Percentiles rank a stretch among this genome's conserved stretches.
phyloP scores from a whole-genome alignment of 2,113 vertebrate genomes.

The Sturnus vulgaris region DNA sequence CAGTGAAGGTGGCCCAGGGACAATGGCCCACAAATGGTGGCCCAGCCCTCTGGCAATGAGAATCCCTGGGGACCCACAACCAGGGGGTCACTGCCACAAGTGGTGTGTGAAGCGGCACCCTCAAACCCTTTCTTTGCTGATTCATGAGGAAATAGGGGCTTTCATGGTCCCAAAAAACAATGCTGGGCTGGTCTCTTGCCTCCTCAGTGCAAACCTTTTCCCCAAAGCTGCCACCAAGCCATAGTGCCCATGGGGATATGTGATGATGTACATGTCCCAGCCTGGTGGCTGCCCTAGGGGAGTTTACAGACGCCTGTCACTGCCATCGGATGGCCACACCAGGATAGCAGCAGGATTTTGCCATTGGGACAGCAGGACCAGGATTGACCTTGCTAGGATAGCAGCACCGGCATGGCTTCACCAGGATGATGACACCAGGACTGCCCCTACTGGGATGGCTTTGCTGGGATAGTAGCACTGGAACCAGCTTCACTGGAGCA shows the following conservation, averaged over 20 bases:
- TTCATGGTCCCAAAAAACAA: rapidly evolving
- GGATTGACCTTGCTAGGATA: background rate
- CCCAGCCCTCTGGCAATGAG: background rate
- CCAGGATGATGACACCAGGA: background rate
- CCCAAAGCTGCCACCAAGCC: background rate
- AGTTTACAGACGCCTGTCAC: background rate
- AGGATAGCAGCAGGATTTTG: background rate
- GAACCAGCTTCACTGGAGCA: background rate
- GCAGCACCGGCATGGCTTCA: background rate
- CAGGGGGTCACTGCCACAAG: background rate
- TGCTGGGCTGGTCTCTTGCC: background rate
- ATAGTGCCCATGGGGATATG: background rate
- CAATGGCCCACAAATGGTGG: background rate
- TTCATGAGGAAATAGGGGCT: background rate
- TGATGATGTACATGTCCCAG: background rate
- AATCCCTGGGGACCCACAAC: background rate
- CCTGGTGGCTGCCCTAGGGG: background rate
- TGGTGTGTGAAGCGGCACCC: background rate
- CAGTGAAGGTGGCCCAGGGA: background rate
- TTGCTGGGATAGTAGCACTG: background rate
- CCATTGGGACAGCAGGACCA: background rate
- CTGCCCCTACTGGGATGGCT: background rate
- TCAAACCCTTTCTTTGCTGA: background rate
- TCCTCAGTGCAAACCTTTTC: background rate
- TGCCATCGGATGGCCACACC: background rate